Evolutionary conservation across 2,888 invertebrate genomes (phyloP), one percentile per base, ranked within the genome.

Genomic region (Oxystoma pomonae): DNA sequence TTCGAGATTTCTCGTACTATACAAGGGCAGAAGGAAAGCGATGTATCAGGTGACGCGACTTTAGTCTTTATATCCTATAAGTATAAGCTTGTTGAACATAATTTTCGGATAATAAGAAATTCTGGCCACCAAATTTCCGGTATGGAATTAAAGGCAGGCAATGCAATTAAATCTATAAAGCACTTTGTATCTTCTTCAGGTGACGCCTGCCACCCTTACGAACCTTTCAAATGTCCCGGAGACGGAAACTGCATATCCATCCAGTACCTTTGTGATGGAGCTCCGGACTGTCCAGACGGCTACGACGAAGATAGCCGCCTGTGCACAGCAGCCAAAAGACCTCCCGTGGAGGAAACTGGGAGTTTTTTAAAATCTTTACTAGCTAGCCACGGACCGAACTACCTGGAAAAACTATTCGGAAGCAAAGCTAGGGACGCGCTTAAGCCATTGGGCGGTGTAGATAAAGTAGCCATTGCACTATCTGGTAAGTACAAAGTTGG

Each of bases 141-240:
- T n/a, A n/a, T n/a, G n/a, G n/a, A n/a, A n/a, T n/a, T n/a, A n/a
- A n/a, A n/a, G n/a, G n/a, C n/a, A n/a, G n/a, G n/a, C n/a, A n/a
- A n/a, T n/a, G n/a, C n/a, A n/a, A n/a, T n/a, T n/a, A n/a, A n/a
- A n/a, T 50, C n/a, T 50, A 50, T 50, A 50, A 50, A 50, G 12
- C 12, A 12, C 50, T 50, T 12, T 9, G 12, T 9, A n/a, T 53
- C n/a, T n/a, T 53, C 77, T 78, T 59, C 77, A 89, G 90, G 86
- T 62, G 85, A 85, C 67, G 86, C 89, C 73, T 96, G 96, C 76
- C 96, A 94, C 78, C 94, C 96, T 1, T 96, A 96, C 82, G 95
- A 96, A 81, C 97, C 96, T 50, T 97, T 97, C 84, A 94, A 94
- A 79, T 97, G 97, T 78, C 97, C 96, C 0, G 94, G 94, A 67